Percentiles rank a stretch among this genome's conserved stretches.
These are phyloP conservation scores for Dicrurus megarhynchus DNA, from an alignment of 2,113 vertebrate genomes.

Conservation along the genomic window DNA sequence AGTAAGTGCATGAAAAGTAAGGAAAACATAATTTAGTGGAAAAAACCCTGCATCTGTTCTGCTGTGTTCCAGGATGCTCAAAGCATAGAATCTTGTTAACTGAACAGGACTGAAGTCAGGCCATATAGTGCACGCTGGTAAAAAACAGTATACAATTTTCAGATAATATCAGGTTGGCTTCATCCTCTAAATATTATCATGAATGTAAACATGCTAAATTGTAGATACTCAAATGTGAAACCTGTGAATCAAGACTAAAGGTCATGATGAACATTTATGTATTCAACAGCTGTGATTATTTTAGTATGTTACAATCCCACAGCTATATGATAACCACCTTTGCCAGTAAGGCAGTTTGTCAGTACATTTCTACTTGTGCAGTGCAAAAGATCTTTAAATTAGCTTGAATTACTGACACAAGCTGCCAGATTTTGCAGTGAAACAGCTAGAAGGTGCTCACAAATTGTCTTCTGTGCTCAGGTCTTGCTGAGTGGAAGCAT, in stretches of 20 bases:
- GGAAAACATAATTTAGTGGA: background rate
- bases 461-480: background rate
- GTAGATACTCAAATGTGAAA: background rate
- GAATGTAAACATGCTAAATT: background rate
- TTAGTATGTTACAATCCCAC: background rate
- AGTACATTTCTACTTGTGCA: background rate
- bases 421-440: background rate
- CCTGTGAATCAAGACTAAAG: background rate
- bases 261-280: background rate
- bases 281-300: background rate
- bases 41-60: background rate
- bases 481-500: background rate
- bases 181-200: background rate
- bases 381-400: background rate
- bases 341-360: background rate
- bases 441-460: background rate
- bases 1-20: background rate
- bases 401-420: background rate
- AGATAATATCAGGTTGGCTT: background rate
- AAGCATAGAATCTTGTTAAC: background rate
- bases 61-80: background rate
- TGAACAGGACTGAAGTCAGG: background rate
- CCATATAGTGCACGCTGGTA: background rate
- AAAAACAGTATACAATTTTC: background rate
- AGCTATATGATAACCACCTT: background rate